Percentiles rank a stretch among this genome's conserved stretches.
Conservation (phyloP, 2,888 invertebrate species). For the Cephalotes varians region DNA sequence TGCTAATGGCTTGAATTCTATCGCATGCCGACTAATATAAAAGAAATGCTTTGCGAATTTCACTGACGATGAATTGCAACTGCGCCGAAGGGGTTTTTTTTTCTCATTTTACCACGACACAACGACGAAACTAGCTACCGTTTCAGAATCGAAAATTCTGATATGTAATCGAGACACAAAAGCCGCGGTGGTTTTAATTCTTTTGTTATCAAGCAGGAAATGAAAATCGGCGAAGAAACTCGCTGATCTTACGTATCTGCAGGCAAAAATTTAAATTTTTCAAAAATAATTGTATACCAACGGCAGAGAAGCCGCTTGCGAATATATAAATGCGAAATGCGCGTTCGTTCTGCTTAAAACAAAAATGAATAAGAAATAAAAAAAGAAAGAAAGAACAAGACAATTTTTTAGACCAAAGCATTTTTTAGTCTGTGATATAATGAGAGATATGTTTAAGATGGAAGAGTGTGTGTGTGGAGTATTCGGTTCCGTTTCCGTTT, state of each 20-base stretch:
- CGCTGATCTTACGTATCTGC: constrained; percentile 57
- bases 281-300: constrained; percentile 16
- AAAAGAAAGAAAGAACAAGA: constrained; percentile 56
- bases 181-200: neutral
- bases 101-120: constrained; percentile 15
- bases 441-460: constrained; percentile 78
- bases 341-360: constrained; percentile 19
- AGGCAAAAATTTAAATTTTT: constrained; percentile 39
- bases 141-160: neutral
- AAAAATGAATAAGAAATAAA: constrained; percentile 37
- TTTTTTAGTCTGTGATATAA: constrained; percentile 86
- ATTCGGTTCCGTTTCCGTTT: constrained; percentile 54
- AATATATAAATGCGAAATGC: constrained; percentile 18
- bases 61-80: constrained; percentile 54
- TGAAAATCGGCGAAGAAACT: neutral
- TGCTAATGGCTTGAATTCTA: constrained; percentile 74
- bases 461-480: constrained; percentile 72
- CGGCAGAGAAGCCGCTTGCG: neutral
- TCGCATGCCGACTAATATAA: constrained; percentile 48
- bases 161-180: constrained; percentile 4
- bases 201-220: neutral
- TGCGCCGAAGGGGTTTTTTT: constrained; percentile 63
- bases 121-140: neutral
- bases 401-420: constrained; percentile 85
- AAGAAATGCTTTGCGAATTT: constrained; percentile 64